Conservation (phyloP, 2,113 vertebrate genomes). For the Saccopteryx bilineata region DNA sequence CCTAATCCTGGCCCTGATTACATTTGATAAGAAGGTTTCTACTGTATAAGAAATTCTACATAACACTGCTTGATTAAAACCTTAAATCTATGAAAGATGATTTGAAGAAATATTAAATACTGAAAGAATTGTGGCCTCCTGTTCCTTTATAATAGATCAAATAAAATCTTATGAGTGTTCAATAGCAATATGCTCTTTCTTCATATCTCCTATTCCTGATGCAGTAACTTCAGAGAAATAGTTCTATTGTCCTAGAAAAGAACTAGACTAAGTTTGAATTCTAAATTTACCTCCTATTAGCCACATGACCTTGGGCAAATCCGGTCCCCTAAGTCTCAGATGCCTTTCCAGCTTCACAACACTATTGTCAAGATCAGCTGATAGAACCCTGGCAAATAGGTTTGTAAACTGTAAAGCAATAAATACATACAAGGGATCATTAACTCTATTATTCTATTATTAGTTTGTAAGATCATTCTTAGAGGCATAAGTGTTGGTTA, state of each 20-base stretch:
- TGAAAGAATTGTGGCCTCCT: conserved; percentile 17
- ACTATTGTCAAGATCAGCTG: background rate
- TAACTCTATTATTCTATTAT: conserved; percentile 49
- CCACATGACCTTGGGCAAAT: conserved; percentile 40
- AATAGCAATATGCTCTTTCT: conserved; percentile 33
- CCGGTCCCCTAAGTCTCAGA: background rate
- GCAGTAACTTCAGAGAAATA: conserved; percentile 45
- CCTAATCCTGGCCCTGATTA: background rate
- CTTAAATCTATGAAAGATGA: background rate
- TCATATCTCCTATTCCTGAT: background rate
- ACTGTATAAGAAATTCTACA: background rate
- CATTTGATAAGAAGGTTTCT: background rate
- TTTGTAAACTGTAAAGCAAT: conserved; percentile 48
- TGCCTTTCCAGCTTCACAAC: background rate
- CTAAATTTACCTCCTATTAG: conserved; percentile 53
- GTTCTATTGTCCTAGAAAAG: conserved; percentile 37
- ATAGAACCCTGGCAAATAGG: background rate
- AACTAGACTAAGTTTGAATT: background rate
- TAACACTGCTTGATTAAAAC: conserved; percentile 31
- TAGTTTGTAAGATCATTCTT: conserved; percentile 44
- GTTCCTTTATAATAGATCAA: conserved; percentile 56
- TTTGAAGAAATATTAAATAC: conserved; percentile 58
- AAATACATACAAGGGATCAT: conserved; percentile 30
- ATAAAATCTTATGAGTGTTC: conserved; percentile 43
- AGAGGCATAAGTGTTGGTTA: conserved; percentile 42